Evolutionary conservation across 1,140 invertebrate genomes (phyloP).

Genomic region (Oreohelix idahoensis): DNA sequence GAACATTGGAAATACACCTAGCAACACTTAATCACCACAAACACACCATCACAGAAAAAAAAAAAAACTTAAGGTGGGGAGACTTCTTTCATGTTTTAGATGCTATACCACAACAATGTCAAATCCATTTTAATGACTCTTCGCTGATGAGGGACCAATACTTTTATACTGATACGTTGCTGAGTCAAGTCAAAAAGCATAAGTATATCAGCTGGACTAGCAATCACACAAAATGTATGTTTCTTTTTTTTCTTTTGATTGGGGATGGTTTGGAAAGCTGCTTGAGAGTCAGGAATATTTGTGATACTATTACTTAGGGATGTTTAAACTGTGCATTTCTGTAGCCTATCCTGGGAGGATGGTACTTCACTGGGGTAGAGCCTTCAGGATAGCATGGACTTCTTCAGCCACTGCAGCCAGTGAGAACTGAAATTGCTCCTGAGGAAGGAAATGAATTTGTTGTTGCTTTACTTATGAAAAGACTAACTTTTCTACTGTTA

Average conservation of each 20-base stretch:
- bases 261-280: neutral
- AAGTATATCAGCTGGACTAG: neutral
- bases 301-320: neutral
- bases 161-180: neutral
- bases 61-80: too few relatives aligned
- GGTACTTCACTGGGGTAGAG: constrained; percentile 80
- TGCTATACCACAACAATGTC: neutral
- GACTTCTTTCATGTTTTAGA: neutral
- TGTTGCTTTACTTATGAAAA: neutral
- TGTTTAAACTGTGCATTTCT: neutral
- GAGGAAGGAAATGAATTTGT: constrained; percentile 56
- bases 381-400: constrained; percentile 91
- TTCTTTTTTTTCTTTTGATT: neutral
- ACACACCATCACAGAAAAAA: neutral
- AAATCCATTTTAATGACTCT: neutral
- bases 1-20: neutral
- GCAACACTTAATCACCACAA: neutral
- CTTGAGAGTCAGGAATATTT: neutral
- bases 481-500: neutral
- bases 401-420: constrained; percentile 98
- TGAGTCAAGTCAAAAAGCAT: neutral
- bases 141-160: neutral
- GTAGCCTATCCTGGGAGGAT: neutral
- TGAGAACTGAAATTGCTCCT: constrained; percentile 98
- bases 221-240: neutral